Evolutionary conservation across 2,888 invertebrate genomes (phyloP).

Genomic region (Agrotis puta): DNA sequence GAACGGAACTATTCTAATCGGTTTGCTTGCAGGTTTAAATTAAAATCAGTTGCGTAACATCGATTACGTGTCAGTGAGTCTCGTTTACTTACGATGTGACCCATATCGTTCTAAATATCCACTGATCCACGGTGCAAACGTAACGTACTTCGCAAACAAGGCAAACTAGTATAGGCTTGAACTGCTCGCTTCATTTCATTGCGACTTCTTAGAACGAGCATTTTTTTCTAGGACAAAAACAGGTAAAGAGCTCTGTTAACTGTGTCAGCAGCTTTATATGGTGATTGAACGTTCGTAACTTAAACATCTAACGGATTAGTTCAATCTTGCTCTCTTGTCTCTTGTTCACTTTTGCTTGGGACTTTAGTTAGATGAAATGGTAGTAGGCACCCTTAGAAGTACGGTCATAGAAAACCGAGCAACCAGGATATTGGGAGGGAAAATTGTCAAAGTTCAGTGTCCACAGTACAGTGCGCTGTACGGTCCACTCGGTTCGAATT

Average conservation of each 20-base stretch:
- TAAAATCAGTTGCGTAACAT: conserved; percentile 62
- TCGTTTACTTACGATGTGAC: conserved; percentile 66
- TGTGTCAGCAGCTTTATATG: conserved; percentile 32
- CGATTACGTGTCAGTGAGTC: conserved; percentile 58
- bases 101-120: conserved; percentile 70
- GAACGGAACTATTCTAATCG: conserved; percentile 28
- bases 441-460: too few relatives aligned
- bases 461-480: too few relatives aligned
- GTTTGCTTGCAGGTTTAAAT: conserved; percentile 21
- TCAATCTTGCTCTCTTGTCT: neutral
- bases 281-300: neutral
- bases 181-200: conserved; percentile 47
- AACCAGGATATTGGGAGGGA: too few relatives aligned
- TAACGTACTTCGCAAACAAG: conserved; percentile 64
- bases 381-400: too few relatives aligned
- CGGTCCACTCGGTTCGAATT: too few relatives aligned
- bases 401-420: too few relatives aligned
- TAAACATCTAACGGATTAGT: neutral
- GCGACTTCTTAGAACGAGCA: conserved; percentile 32
- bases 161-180: conserved; percentile 59
- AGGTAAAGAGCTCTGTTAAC: conserved; percentile 41
- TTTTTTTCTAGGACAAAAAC: conserved; percentile 51
- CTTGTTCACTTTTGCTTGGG: too few relatives aligned
- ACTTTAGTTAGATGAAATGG: too few relatives aligned
- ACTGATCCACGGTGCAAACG: conserved; percentile 67